phyloP scores from a whole-genome alignment of 2,888 invertebrate species.

The Octonoba sinensis region DNA sequence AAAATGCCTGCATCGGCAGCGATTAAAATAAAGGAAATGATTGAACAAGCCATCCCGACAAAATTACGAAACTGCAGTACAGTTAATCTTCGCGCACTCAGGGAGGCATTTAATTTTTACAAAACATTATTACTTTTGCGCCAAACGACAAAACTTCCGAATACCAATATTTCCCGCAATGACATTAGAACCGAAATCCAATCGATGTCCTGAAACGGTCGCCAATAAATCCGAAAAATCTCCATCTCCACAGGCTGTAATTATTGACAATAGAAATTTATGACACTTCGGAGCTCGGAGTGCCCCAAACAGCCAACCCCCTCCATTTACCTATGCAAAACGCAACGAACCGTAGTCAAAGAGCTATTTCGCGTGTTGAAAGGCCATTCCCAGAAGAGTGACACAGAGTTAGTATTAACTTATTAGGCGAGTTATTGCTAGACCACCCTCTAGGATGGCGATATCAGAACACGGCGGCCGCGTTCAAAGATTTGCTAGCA shows the following conservation, averaged over 20 bases:
- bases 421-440: constrained; percentile 43
- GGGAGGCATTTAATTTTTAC: no score
- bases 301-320: background rate
- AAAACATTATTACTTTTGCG: no score
- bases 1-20: no score
- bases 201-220: constrained; percentile 21
- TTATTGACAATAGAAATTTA: constrained; percentile 58
- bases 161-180: no score
- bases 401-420: constrained; percentile 26
- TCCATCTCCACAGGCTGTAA: constrained; percentile 20
- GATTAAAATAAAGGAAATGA: no score
- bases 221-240: constrained; percentile 22
- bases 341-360: background rate
- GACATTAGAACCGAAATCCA: background rate
- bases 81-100: no score
- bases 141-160: no score
- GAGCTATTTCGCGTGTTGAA: constrained; percentile 40
- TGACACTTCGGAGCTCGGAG: constrained; percentile 30
- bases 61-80: no score
- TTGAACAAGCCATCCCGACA: no score
- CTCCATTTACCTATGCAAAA: constrained; percentile 31
- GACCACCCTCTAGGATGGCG: constrained; percentile 10
- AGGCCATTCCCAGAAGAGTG: constrained; percentile 24
- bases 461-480: background rate
- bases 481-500: no score